Conservation (phyloP, 1,140 invertebrate genomes). For the Tetramorium alpestre region DNA sequence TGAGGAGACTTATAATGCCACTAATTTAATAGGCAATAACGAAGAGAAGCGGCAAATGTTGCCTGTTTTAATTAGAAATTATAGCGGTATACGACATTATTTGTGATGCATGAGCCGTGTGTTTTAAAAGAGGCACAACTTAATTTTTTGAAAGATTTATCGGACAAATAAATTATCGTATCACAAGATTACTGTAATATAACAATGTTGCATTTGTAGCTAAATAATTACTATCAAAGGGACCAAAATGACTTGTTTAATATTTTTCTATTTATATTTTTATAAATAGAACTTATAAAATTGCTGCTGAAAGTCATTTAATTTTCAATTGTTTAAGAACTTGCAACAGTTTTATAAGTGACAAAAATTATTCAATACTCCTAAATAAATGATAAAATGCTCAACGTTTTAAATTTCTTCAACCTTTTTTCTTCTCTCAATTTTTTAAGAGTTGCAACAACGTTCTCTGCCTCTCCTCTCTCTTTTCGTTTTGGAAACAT, state of each 20-base stretch:
- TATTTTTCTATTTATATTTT: too few relatives aligned
- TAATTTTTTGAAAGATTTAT: not conserved
- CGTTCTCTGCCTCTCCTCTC: too few relatives aligned
- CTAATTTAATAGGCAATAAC: constrained; percentile 23
- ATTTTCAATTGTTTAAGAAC: too few relatives aligned
- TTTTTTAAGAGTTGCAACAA: not conserved
- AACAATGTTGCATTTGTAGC: not conserved
- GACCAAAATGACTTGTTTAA: too few relatives aligned
- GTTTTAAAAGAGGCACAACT: not conserved
- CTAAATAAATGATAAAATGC: too few relatives aligned
- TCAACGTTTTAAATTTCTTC: not conserved
- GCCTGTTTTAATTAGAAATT: constrained; percentile 8
- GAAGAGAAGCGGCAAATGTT: not conserved
- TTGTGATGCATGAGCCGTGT: not conserved
- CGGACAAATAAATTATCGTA: not conserved
- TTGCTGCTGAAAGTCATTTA: too few relatives aligned
- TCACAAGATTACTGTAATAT: not conserved
- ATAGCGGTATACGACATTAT: not conserved
- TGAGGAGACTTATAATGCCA: not conserved
- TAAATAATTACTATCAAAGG: not conserved
- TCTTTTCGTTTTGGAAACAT: not conserved
- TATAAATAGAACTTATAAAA: too few relatives aligned
- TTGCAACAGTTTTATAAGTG: too few relatives aligned
- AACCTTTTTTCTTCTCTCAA: not conserved
- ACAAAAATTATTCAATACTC: too few relatives aligned